Percentiles rank a stretch among this genome's conserved stretches.
These are phyloP conservation scores for Pantala flavescens DNA, from an alignment of 1,140 invertebrate species.

Conservation along the genomic window DNA sequence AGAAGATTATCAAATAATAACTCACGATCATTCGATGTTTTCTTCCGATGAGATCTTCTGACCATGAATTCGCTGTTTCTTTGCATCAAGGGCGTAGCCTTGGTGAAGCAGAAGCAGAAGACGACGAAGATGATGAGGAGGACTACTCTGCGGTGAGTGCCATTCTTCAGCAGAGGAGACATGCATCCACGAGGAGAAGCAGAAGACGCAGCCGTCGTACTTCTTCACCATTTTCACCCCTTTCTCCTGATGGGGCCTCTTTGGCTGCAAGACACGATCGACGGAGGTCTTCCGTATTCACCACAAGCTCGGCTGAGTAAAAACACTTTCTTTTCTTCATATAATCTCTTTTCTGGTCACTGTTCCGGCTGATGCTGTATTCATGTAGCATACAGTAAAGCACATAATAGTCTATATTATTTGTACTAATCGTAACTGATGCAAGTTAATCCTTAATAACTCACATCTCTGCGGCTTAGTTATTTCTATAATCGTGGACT, in stretches of 20 bases:
- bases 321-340: conserved; percentile 26
- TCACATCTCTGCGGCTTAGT: too few relatives aligned
- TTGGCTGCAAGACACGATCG: conserved; percentile 29
- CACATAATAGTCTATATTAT: too few relatives aligned
- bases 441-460: too few relatives aligned
- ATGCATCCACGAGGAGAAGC: conserved; percentile 43
- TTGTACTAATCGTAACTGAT: too few relatives aligned
- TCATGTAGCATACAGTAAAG: too few relatives aligned
- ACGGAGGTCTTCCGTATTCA: conserved; percentile 65
- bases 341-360: too few relatives aligned
- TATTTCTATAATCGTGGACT: too few relatives aligned
- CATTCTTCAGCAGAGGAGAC: conserved; percentile 60
- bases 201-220: conserved; percentile 46
- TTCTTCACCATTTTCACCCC: conserved; percentile 58
- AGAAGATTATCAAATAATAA: too few relatives aligned
- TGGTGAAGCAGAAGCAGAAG: conserved; percentile 25
- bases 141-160: conserved; percentile 68
- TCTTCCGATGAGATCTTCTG: too few relatives aligned
- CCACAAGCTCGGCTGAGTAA: conserved; percentile 76
- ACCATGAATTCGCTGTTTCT: too few relatives aligned
- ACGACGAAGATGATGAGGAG: conserved; percentile 56
- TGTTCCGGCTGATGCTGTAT: too few relatives aligned
- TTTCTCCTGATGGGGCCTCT: conserved; percentile 30
- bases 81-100: neutral
- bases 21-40: too few relatives aligned